Conservation (phyloP, 2,113 vertebrate genomes). For the Colossoma macropomum region DNA sequence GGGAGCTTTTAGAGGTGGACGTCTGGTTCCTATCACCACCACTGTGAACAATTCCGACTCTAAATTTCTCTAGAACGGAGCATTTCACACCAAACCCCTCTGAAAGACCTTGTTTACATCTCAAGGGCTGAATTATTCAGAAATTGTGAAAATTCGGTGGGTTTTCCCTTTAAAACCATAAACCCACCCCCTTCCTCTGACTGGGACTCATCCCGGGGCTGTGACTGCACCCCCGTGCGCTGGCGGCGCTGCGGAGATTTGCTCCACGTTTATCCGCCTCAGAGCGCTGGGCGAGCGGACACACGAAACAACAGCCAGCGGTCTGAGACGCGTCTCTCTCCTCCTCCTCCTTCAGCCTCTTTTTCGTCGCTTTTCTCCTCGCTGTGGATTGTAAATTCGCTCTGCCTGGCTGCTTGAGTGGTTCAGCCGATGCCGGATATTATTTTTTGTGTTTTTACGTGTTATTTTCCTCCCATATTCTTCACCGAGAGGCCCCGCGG, state of each 20-base stretch:
- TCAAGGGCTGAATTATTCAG: too few relatives aligned
- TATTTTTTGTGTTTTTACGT: constrained; percentile 61
- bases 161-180: too few relatives aligned
- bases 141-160: too few relatives aligned
- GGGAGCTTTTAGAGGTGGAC: too few relatives aligned
- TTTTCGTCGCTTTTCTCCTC: background rate
- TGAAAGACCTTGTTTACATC: too few relatives aligned
- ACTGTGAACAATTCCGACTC: too few relatives aligned
- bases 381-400: constrained; percentile 54
- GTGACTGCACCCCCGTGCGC: constrained; percentile 69
- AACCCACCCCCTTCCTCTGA: constrained; percentile 3
- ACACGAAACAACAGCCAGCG: constrained; percentile 47
- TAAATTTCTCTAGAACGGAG: too few relatives aligned
- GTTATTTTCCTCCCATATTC: constrained; percentile 71
- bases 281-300: constrained; percentile 49
- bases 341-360: background rate
- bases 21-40: too few relatives aligned
- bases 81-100: too few relatives aligned
- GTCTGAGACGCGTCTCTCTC: background rate
- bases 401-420: constrained; percentile 59
- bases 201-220: constrained; percentile 27
- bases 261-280: constrained; percentile 68
- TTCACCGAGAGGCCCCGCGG: constrained; percentile 71
- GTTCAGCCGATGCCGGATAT: constrained; percentile 71
- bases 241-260: constrained; percentile 53